These are phyloP conservation scores for Emydura subglobosa DNA, from an alignment of 2,113 vertebrate species.

Conservation along the genomic window DNA sequence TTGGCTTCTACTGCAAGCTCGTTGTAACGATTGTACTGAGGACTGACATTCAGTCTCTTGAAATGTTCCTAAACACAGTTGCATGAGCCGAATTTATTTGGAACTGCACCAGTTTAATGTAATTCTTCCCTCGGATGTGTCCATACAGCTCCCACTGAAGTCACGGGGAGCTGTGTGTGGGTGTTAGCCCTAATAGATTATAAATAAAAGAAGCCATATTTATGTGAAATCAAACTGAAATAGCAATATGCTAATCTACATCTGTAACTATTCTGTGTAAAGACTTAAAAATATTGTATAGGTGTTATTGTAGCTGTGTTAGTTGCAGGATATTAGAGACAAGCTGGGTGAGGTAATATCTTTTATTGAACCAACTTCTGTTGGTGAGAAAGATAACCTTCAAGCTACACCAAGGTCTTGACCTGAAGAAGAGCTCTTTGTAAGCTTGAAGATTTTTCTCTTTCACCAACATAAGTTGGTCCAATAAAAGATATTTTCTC, in stretches of 20 bases:
- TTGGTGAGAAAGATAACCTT: background rate
- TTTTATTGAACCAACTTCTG: background rate
- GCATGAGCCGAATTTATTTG: background rate
- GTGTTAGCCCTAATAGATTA: background rate
- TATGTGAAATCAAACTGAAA: background rate
- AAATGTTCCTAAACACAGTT: background rate
- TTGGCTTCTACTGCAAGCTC: background rate
- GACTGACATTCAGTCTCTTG: accelerated
- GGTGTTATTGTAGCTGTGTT: background rate
- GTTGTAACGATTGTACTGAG: background rate
- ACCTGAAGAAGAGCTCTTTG: background rate
- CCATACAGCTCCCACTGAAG: background rate
- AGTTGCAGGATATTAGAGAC: background rate
- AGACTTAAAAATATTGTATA: background rate
- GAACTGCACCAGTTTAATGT: background rate
- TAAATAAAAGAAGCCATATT: slow-evolving; percentile 21
- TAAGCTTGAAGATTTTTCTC: background rate
- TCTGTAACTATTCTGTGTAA: background rate
- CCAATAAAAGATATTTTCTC: background rate
- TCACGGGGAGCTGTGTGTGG: background rate
- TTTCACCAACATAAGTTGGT: background rate
- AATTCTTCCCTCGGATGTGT: background rate
- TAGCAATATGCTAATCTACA: background rate
- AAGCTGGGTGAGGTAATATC: background rate
- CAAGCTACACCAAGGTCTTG: background rate